Evolutionary conservation across 2,113 vertebrate genomes (phyloP).

Genomic region (Chunga burmeisteri): DNA sequence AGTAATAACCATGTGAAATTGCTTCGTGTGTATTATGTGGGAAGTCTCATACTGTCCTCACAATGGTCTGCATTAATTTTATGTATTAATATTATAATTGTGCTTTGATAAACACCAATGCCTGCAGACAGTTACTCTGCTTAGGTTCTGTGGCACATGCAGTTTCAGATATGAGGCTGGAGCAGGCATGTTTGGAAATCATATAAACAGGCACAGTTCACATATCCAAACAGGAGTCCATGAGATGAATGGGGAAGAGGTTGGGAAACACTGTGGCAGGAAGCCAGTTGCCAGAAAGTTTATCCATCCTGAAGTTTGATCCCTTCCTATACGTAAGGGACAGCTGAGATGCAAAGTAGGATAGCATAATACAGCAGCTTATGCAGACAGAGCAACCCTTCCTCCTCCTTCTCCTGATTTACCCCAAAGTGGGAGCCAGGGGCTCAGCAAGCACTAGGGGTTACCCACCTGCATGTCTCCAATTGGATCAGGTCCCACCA

Average conservation of each 20-base stretch:
- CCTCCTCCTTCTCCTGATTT: neutral
- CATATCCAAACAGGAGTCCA: neutral
- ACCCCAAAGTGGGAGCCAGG: neutral
- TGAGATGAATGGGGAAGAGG: rapidly evolving
- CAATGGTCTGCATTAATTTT: neutral
- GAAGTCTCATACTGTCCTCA: neutral
- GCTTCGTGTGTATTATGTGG: neutral
- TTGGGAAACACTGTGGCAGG: neutral
- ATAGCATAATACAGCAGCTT: rapidly evolving
- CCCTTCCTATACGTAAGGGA: neutral
- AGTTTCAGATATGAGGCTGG: neutral
- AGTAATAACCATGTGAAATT: neutral
- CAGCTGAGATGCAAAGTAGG: neutral
- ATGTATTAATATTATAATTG: neutral
- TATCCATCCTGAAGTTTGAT: neutral
- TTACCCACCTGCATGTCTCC: neutral
- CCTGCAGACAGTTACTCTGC: neutral
- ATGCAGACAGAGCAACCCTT: neutral
- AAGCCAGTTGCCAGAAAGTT: neutral
- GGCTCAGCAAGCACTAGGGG: rapidly evolving
- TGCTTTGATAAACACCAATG: neutral
- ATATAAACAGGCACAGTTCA: neutral
- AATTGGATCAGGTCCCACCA: neutral
- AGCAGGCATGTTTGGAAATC: neutral
- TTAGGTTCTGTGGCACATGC: neutral